Evolutionary conservation across 2,888 invertebrate genomes (phyloP), one percentile per base, ranked within the genome.

Genomic region (Nudaria mundana): DNA sequence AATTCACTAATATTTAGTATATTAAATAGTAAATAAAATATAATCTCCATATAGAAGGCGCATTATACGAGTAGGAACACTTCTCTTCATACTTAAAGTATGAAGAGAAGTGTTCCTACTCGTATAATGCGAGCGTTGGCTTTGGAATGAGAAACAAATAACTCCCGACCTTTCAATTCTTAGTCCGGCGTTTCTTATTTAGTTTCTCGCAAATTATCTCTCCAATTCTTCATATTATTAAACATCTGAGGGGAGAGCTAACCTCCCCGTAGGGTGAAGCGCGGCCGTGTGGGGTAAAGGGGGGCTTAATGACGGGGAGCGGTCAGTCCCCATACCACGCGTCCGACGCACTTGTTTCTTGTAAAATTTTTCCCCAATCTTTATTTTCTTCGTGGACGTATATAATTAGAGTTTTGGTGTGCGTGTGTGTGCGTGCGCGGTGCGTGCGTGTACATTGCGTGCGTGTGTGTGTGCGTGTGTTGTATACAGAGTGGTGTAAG

Each of bases 171-270:
- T 85, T 86, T 87, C 86, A 87, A 85, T 88, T 87, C n/a, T 84
- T 86, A 86, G 81, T 76, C 77, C 78, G 71, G 69, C 86, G 85
- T 84, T 87, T 86, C 87, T 88, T 88, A 88, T 88, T 88, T 88
- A 88, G 88, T 88, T 88, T 87, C 86, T 85, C 87, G 87, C 88
- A 88, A 88, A 88, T 88, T 88, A 88, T 88, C 87, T 88, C 87
- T 86, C 88, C 88, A 87, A 88, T 88, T 88, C 88, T 87, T 88
- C 88, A 88, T 88, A 88, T 88, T 87, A 88, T 88, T 88, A 88
- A 87, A 87, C 88, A 87, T 84, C 86, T 71, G 62, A 56, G 84
- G 86, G 86, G 80, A 77, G 80, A 81, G 79, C 80, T 81, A 80
- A 70, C 77, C 77, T 66, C 80, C 77, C 64, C 71, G 58, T 33